Evolutionary conservation across 2,113 vertebrate genomes (phyloP).

Genomic region (Uria lomvia): DNA sequence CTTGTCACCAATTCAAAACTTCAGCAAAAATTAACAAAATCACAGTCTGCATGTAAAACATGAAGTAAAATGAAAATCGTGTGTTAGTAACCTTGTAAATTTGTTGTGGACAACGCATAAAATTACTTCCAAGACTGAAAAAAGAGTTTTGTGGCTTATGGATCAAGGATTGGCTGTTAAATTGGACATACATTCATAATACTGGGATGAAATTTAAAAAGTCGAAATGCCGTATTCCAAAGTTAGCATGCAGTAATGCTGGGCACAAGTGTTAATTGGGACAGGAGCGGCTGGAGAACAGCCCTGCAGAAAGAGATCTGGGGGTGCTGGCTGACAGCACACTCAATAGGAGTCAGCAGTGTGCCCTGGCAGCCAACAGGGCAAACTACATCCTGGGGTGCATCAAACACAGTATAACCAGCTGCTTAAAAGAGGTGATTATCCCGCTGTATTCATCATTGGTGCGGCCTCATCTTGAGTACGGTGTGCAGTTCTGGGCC

Average conservation of each 20-base stretch:
- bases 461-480: background rate
- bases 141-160: background rate
- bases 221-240: rapidly evolving
- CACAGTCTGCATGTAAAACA: background rate
- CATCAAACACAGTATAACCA: background rate
- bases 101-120: background rate
- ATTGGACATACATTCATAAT: background rate
- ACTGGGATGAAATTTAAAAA: background rate
- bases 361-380: too few species aligned
- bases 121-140: background rate
- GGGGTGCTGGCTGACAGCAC: rapidly evolving
- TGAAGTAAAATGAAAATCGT: background rate
- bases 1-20: background rate
- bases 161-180: background rate
- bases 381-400: rapidly evolving
- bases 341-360: too few species aligned
- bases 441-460: rapidly evolving
- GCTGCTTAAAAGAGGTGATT: rapidly evolving
- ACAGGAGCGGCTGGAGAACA: background rate
- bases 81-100: background rate
- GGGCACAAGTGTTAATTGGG: rapidly evolving
- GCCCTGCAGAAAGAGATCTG: background rate
- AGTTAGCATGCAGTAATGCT: rapidly evolving
- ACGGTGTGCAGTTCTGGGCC: background rate
- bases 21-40: background rate